phyloP scores from a whole-genome alignment of 2,797 vertebrate genomes.

The Onychomys leucogaster region DNA sequence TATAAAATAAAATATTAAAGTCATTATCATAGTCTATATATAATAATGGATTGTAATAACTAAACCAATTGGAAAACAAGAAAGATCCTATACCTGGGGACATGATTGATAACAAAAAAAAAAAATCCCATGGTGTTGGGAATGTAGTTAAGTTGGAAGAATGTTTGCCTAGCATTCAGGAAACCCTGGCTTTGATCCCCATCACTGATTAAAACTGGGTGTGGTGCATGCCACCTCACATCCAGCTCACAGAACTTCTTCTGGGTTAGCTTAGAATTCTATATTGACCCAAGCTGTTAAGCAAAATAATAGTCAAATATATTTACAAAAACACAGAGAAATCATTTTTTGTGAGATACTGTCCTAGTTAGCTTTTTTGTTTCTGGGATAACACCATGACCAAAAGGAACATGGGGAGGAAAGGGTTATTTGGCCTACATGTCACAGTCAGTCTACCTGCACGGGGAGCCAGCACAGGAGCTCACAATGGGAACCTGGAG shows the following conservation, averaged over 20 bases:
- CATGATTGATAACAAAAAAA: not conserved
- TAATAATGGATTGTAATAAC: not conserved
- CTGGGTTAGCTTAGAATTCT: not conserved
- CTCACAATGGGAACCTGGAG: not conserved
- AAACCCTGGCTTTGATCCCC: not conserved
- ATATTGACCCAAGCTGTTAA: constrained; percentile 1
- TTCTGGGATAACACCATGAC: not conserved
- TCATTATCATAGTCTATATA: not conserved
- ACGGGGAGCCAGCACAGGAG: not conserved
- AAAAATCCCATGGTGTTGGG: not conserved
- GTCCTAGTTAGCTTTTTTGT: not conserved
- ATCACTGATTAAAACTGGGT: not conserved
- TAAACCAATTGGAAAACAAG: not conserved
- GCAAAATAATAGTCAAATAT: not conserved
- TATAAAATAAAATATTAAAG: not conserved
- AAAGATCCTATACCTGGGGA: not conserved
- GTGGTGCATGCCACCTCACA: not conserved
- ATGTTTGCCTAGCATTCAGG: not conserved
- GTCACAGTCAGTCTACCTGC: not conserved
- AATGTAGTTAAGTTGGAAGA: not conserved
- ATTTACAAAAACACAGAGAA: not conserved
- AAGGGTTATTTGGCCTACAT: not conserved
- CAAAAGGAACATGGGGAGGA: not conserved
- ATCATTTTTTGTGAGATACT: not conserved
- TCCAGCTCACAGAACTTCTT: not conserved